Base-by-base conservation (phyloP, 2,888 invertebrate species). In the Willowsia nigromaculata region DNA sequence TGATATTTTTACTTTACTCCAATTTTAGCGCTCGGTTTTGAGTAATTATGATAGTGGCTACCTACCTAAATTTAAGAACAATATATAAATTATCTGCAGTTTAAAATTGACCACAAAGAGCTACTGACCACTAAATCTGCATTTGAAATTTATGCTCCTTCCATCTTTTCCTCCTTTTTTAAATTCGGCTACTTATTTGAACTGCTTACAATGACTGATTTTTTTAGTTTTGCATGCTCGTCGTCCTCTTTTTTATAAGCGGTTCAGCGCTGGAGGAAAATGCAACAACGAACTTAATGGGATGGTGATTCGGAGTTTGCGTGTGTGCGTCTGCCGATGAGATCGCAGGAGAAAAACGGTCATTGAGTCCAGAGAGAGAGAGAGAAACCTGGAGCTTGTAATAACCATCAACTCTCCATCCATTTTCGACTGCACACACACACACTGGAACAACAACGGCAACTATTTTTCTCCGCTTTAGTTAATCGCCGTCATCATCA, bases 271-370 rank as follows among this genome's bases (percentile, higher is more conserved):
- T 37, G 7, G 13, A 59, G 27, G 27, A 30, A 62, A 62, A 5
- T 62, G 33, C 33, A 62, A 62, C 27, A 27, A 15, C 5, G 33
- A 25, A 13, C 27, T 59, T 62, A 62, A 62, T 62, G 62, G 62
- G 62, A 62, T 2, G 62, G 62, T 62, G 62, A 62, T 62, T 62
- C 30, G 62, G 27, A n/a, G 27, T 62, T 62, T 62, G 62, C 62
- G 62, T 62, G 62, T 62, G 33, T 62, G n/a, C 33, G 27, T 53
- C 1, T 7, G 47, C 59, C 27, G 62, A 30, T 62, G 15, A 0
- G 27, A 62, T 27, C 62, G 6, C 27, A 33, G 18, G 6, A 62
- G 9, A 56, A 56, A 53, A 56, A 56, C 53, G 53, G 53, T 53
- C 18, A 53, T 18, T 18, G 53, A 53, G 53, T 53, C 53, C 53